Evolutionary conservation across 1,140 invertebrate species (phyloP).

Genomic region (Lasaia peninsularis): DNA sequence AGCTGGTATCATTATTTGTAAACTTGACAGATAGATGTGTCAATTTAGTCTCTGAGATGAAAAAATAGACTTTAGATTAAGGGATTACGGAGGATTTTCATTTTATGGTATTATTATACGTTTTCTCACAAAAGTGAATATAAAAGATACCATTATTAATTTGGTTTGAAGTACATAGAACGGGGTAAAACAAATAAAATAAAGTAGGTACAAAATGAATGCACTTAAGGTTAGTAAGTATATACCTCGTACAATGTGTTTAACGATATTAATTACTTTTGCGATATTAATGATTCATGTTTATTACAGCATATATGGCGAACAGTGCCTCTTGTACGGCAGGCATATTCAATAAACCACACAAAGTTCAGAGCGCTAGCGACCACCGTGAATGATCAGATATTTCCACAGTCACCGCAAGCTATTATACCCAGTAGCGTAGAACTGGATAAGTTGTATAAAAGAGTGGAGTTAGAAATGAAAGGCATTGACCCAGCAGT

Average conservation of each 20-base stretch:
- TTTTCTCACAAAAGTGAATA: no score
- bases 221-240: conserved; percentile 37
- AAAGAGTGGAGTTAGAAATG: conserved; percentile 91
- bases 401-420: conserved; percentile 22
- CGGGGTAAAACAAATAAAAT: not conserved
- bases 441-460: conserved; percentile 87
- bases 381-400: conserved; percentile 28
- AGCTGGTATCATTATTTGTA: no score
- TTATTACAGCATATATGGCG: conserved; percentile 50
- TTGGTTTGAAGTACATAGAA: no score
- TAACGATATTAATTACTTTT: not conserved
- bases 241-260: not conserved
- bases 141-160: no score
- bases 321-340: conserved; percentile 34
- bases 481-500: conserved; percentile 91
- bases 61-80: no score
- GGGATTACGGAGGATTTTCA: no score
- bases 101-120: no score
- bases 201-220: conserved; percentile 37
- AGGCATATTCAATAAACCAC: conserved; percentile 26
- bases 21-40: no score
- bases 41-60: no score
- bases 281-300: not conserved
- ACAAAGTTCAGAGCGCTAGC: conserved; percentile 32
- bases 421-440: conserved; percentile 28